These are phyloP conservation scores for Galerucella pusilla DNA, from an alignment of 2,888 invertebrate genomes.

Conservation along the genomic window DNA sequence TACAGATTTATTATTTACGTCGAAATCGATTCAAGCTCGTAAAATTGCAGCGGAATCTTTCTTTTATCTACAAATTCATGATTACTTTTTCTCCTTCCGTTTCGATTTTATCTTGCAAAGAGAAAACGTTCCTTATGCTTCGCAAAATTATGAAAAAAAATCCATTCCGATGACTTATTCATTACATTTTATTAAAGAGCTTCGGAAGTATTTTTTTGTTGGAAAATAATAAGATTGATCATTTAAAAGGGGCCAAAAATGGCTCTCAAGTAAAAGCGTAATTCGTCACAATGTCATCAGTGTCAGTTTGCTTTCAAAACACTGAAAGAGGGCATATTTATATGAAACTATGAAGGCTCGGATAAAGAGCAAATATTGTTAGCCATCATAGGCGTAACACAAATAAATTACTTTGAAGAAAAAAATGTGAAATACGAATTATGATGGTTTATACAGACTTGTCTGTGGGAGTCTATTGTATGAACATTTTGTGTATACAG, in stretches of 20 bases:
- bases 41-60: not conserved
- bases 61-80: not conserved
- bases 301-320: not conserved
- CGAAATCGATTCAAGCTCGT: no score
- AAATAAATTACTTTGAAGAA: not conserved
- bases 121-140: not conserved
- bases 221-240: constrained; percentile 1
- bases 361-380: not conserved
- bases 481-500: no score
- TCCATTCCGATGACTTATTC: no score
- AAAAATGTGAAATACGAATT: no score
- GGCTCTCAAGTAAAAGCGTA: not conserved
- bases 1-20: no score
- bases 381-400: not conserved
- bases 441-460: no score
- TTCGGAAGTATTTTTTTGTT: not conserved
- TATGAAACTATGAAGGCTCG: constrained; percentile 1
- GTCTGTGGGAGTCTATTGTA: no score
- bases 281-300: constrained; percentile 7
- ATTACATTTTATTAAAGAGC: no score
- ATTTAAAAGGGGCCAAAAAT: not conserved
- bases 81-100: not conserved
- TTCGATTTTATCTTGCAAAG: not conserved
- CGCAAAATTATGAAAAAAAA: no score
- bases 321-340: constrained; percentile 4